Evolutionary conservation across 2,113 vertebrate species (phyloP).

Genomic region (Pterocles gutturalis): DNA sequence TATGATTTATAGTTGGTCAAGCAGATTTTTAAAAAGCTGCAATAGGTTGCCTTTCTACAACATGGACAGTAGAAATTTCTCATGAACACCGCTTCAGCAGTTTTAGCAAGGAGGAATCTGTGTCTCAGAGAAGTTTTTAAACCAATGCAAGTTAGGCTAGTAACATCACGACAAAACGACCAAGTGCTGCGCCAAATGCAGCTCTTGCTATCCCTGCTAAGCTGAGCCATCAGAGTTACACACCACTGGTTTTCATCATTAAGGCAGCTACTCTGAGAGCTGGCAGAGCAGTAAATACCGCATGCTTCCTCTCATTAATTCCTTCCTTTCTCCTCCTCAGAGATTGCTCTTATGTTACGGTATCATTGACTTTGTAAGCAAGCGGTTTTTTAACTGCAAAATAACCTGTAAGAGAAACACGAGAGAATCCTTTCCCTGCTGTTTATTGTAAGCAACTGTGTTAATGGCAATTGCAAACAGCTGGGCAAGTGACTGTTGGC

Average conservation of each 20-base stretch:
- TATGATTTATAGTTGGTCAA: neutral
- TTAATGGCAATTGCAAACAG: neutral
- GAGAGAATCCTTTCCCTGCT: neutral
- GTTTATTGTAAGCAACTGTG: neutral
- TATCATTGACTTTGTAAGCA: neutral
- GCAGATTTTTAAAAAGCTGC: neutral
- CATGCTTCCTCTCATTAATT: neutral
- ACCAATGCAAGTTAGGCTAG: neutral
- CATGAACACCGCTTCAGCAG: neutral
- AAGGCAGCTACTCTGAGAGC: neutral
- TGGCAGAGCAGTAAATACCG: neutral
- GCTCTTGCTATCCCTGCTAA: neutral
- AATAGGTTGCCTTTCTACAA: neutral
- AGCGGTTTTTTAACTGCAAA: neutral
- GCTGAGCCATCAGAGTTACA: neutral
- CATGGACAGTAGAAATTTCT: neutral
- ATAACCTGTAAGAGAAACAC: neutral
- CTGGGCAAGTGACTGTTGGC: neutral
- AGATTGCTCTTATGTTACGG: neutral
- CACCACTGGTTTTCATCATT: neutral
- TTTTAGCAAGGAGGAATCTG: neutral
- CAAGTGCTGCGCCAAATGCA: neutral
- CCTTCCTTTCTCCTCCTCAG: neutral
- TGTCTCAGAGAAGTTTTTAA: neutral
- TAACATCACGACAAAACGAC: neutral